A percentile compares a stretch with the other conserved stretches of the same genome.
Evolutionary conservation across 2,113 vertebrate genomes (phyloP).

Genomic region (Syngnathoides biaculeatus): DNA sequence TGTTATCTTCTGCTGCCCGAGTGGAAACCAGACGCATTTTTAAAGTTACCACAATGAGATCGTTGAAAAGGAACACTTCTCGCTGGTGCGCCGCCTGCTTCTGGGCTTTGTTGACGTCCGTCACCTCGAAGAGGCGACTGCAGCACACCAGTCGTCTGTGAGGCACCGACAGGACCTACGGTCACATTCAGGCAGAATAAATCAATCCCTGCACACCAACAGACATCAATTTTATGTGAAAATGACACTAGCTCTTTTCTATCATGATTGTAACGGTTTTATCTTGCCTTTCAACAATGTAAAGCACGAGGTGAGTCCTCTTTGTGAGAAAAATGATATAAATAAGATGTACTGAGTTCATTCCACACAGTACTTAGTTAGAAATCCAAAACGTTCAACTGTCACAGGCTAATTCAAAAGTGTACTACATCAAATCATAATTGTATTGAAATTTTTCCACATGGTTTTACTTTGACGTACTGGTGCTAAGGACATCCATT

Average conservation of each 20-base stretch:
- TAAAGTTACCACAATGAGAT: conserved; percentile 88
- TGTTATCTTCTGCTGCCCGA: neutral
- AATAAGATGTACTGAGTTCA: too few species aligned
- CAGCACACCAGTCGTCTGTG: conserved; percentile 96
- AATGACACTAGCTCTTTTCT: neutral
- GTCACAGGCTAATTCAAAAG: too few species aligned
- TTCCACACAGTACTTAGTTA: too few species aligned
- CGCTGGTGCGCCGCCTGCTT: conserved; percentile 97
- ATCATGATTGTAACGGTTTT: too few species aligned
- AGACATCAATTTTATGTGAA: neutral
- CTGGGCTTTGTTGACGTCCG: conserved; percentile 92
- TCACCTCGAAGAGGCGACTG: conserved; percentile 95
- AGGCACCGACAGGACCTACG: conserved; percentile 89
- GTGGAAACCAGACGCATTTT: neutral
- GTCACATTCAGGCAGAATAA: neutral
- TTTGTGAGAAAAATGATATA: too few species aligned
- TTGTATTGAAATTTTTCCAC: too few species aligned
- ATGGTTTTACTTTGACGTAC: too few species aligned
- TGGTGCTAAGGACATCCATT: neutral
- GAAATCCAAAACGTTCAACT: too few species aligned
- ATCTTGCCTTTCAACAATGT: neutral
- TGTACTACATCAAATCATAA: too few species aligned
- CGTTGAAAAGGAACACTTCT: conserved; percentile 98
- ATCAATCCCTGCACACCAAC: neutral
- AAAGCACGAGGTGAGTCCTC: neutral